These are phyloP conservation scores for Melanotaenia trifasciata DNA, from an alignment of 2,797 vertebrate genomes.

Conservation along the genomic window DNA sequence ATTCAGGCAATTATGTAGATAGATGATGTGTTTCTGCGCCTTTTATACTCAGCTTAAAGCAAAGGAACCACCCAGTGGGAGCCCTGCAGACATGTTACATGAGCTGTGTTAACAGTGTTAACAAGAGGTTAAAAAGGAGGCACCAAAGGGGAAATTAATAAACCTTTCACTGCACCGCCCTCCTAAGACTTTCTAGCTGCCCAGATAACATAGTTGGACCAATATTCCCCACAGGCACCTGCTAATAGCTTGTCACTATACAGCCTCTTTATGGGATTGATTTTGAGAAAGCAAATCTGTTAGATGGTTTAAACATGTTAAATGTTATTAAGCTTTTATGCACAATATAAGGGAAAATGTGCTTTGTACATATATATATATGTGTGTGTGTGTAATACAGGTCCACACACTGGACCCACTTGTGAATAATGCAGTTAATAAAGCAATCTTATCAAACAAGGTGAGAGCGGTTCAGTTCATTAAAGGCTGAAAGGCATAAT, in stretches of 20 bases:
- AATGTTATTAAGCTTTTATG: constrained; percentile 22
- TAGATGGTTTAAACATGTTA: constrained; percentile 49
- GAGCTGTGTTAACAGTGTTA: constrained; percentile 55
- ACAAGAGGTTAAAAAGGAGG: constrained; percentile 37
- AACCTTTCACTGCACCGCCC: constrained; percentile 32
- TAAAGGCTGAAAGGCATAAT: constrained; percentile 56
- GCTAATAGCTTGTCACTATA: constrained; percentile 64
- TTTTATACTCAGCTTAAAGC: constrained; percentile 16
- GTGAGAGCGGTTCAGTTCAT: constrained; percentile 56
- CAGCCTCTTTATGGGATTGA: constrained; percentile 45
- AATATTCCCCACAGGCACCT: constrained; percentile 58
- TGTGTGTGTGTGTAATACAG: background rate
- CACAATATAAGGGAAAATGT: constrained; percentile 1
- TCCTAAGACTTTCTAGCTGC: constrained; percentile 52
- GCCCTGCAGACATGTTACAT: constrained; percentile 44
- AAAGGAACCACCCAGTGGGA: constrained; percentile 5
- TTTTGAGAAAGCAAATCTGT: constrained; percentile 44
- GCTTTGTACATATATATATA: background rate
- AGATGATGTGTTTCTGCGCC: background rate
- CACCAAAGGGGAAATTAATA: constrained; percentile 58
- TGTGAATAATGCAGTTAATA: constrained; percentile 69
- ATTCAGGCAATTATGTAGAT: background rate
- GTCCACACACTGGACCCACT: constrained; percentile 13
- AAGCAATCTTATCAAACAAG: constrained; percentile 55
- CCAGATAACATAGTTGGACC: constrained; percentile 58